Evolutionary conservation across 2,797 vertebrate genomes (phyloP).

Genomic region (Ctenopoma multispine): DNA sequence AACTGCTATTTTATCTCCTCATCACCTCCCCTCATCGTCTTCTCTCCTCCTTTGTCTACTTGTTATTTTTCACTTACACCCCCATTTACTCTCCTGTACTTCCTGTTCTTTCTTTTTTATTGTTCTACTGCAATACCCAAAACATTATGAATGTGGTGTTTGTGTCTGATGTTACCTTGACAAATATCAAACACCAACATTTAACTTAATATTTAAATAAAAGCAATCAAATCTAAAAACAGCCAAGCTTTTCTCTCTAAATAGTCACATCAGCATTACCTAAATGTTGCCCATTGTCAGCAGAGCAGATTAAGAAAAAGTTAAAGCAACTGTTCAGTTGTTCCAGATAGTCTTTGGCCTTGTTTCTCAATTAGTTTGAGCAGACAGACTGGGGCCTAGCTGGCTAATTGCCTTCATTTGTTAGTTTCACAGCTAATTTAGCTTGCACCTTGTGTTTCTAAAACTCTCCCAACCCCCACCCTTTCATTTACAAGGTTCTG

Average conservation of each 20-base stretch:
- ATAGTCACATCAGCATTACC: constrained; percentile 50
- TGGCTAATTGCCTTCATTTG: constrained; percentile 85
- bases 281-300: constrained; percentile 57
- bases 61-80: constrained; percentile 41
- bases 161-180: constrained; percentile 8
- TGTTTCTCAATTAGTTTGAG: constrained; percentile 73
- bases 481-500: constrained; percentile 51
- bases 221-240: constrained; percentile 11
- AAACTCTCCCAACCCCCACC: constrained; percentile 58
- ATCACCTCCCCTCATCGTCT: constrained; percentile 40
- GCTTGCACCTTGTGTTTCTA: constrained; percentile 66
- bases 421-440: constrained; percentile 84
- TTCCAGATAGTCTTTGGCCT: constrained; percentile 78
- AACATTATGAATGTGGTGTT: constrained; percentile 45
- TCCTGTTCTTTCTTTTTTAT: constrained; percentile 16
- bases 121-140: constrained; percentile 37
- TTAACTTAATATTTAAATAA: constrained; percentile 27
- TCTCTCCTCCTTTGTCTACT: constrained; percentile 49
- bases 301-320: constrained; percentile 59
- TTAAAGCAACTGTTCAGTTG: constrained; percentile 62
- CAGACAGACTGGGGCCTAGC: constrained; percentile 64
- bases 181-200: constrained; percentile 15
- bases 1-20: constrained; percentile 50
- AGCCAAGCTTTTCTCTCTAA: constrained; percentile 26
- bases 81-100: background rate